These are phyloP conservation scores for Pimephales promelas DNA, from an alignment of 2,113 vertebrate species.

Conservation along the genomic window DNA sequence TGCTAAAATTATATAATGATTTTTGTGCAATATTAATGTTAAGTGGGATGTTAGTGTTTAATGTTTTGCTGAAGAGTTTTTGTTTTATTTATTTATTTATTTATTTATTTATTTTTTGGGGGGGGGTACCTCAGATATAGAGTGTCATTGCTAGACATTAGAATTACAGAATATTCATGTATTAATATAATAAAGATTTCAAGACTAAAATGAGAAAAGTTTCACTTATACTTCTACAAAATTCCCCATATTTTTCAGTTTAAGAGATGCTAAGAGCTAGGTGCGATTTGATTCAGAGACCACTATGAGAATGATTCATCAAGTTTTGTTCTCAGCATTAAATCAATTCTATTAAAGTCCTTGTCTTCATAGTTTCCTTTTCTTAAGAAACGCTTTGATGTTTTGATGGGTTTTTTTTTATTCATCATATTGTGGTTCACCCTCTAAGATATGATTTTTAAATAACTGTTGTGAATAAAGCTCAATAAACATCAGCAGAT, in stretches of 20 bases:
- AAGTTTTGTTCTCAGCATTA: slow-evolving; percentile 8
- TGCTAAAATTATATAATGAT: too few relatives aligned
- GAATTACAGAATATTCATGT: neutral
- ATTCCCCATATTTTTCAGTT: slow-evolving; percentile 22
- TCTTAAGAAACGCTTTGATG: neutral
- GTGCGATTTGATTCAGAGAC: slow-evolving; percentile 12
- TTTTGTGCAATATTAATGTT: too few relatives aligned
- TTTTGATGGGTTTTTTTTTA: neutral
- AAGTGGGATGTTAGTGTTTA: too few relatives aligned
- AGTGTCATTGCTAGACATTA: too few relatives aligned
- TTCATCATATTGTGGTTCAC: neutral
- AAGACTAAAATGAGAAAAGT: neutral
- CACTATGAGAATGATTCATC: slow-evolving; percentile 36
- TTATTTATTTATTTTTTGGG: too few relatives aligned
- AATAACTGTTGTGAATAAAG: neutral
- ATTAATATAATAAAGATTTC: neutral
- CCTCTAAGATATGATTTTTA: neutral
- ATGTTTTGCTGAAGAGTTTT: too few relatives aligned
- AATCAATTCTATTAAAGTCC: neutral
- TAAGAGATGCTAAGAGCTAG: neutral
- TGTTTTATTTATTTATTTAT: too few relatives aligned
- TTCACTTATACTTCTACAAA: neutral
- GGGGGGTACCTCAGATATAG: too few relatives aligned
- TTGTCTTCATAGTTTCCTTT: neutral
- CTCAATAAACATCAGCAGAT: neutral